Percentiles rank a stretch among this genome's conserved stretches.
phyloP scores from a whole-genome alignment of 1,140 invertebrate genomes.

The Dinothrombium tinctorium region DNA sequence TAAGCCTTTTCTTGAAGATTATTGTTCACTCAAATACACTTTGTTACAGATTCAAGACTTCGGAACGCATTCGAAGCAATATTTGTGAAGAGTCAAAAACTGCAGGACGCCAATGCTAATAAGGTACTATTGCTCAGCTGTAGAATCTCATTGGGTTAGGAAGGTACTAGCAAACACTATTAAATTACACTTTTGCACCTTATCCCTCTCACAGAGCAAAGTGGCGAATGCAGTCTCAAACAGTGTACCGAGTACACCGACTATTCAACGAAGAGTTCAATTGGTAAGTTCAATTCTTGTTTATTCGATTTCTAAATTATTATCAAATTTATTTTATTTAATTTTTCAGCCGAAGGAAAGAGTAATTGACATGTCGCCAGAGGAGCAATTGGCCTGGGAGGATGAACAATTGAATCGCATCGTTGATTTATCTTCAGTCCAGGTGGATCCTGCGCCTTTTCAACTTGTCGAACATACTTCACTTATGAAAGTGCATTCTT shows the following conservation, averaged over 20 bases:
- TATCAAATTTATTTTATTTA: slow-evolving; percentile 10
- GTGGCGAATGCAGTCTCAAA: neutral
- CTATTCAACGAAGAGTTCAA: slow-evolving; percentile 54
- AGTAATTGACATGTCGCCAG: slow-evolving; percentile 75
- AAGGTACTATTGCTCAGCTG: slow-evolving; percentile 11
- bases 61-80: slow-evolving; percentile 68
- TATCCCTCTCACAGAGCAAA: neutral
- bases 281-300: slow-evolving; percentile 34
- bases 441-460: slow-evolving; percentile 95
- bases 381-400: slow-evolving; percentile 67
- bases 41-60: slow-evolving; percentile 30
- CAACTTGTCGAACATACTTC: slow-evolving; percentile 79
- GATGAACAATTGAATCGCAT: slow-evolving; percentile 50
- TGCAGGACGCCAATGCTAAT: slow-evolving; percentile 28
- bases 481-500: slow-evolving; percentile 79
- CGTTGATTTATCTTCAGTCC: slow-evolving; percentile 62
- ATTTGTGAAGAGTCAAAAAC: slow-evolving; percentile 53
- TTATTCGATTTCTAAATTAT: neutral
- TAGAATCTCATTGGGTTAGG: too few species aligned
- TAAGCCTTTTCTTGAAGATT: slow-evolving; percentile 29
- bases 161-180: too few species aligned
- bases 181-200: neutral
- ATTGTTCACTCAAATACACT: too few species aligned
- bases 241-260: slow-evolving; percentile 14
- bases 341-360: slow-evolving; percentile 45